Conservation (phyloP, 2,113 vertebrate species). For the Saguinus midas region DNA sequence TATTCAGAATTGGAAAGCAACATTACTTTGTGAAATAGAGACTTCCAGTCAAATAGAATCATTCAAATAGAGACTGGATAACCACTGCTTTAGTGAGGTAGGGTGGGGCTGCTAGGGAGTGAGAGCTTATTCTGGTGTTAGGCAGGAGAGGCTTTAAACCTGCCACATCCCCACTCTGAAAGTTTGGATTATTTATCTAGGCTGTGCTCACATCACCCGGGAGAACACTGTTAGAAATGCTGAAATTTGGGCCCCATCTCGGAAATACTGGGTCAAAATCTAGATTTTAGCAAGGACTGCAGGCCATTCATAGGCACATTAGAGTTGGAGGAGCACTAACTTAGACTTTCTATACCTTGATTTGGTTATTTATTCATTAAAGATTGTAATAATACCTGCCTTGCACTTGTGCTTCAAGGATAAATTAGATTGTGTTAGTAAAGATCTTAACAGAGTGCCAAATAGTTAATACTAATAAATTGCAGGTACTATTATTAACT, state of each 20-base stretch:
- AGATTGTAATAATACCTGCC: not conserved
- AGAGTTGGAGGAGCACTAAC: not conserved
- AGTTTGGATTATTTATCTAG: not conserved
- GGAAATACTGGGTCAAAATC: not conserved
- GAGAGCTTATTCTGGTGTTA: not conserved
- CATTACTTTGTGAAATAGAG: not conserved
- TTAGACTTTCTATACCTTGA: not conserved
- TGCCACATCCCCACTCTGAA: not conserved
- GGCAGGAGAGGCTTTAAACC: not conserved
- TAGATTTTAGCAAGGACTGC: not conserved
- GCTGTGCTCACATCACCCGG: not conserved
- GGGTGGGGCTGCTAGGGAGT: not conserved
- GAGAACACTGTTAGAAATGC: not conserved
- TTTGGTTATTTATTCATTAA: not conserved
- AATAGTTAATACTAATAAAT: not conserved
- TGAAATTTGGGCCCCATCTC: not conserved
- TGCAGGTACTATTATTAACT: not conserved
- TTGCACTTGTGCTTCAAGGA: not conserved
- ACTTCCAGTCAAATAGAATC: not conserved
- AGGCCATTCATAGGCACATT: not conserved
- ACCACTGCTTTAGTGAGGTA: rapidly evolving
- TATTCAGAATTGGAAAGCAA: not conserved
- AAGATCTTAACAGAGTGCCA: not conserved
- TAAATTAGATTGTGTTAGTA: not conserved
- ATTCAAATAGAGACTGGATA: not conserved